These are phyloP conservation scores for Hirtodrosophila cameraria DNA, from an alignment of 2,888 invertebrate species.

Conservation along the genomic window DNA sequence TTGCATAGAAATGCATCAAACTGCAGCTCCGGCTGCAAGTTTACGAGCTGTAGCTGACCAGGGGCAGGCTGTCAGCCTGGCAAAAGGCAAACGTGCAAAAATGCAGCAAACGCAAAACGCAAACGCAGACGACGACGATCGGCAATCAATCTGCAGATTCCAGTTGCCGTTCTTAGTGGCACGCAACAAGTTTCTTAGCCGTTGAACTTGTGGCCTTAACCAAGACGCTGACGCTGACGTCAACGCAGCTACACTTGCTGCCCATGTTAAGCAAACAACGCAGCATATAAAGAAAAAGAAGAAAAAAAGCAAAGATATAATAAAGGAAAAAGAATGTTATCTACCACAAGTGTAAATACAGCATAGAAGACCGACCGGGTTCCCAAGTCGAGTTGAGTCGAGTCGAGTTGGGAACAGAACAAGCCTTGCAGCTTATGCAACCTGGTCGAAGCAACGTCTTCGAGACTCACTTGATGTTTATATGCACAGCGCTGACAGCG, in stretches of 20 bases:
- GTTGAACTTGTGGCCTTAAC: conserved; percentile 73
- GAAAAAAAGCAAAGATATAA: background rate
- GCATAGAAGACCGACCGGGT: conserved; percentile 33
- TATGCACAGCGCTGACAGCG: conserved; percentile 29
- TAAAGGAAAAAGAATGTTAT: conserved; percentile 49
- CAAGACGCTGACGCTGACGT: background rate
- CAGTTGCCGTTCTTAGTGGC: conserved; percentile 56
- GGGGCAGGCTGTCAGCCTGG: background rate
- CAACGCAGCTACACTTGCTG: conserved; percentile 54
- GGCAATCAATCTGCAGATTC: conserved; percentile 77
- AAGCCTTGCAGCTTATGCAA: conserved; percentile 57
- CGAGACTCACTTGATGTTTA: conserved; percentile 48
- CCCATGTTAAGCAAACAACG: conserved; percentile 58
- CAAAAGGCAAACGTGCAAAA: conserved; percentile 67
- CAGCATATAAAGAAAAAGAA: conserved; percentile 3
- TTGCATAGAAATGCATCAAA: conserved; percentile 69
- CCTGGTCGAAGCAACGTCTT: conserved; percentile 19
- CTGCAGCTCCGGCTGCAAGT: conserved; percentile 39
- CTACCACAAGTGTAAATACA: conserved; percentile 48
- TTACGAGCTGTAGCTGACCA: conserved; percentile 25
- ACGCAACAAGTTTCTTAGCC: conserved; percentile 68
- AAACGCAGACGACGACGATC: conserved; percentile 51
- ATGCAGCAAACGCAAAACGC: conserved; percentile 54
- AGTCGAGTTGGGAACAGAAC: background rate
- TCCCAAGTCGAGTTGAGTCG: conserved; percentile 17